Evolutionary conservation across 2,797 vertebrate genomes (phyloP).

Genomic region (Euphonia xanthogaster): DNA sequence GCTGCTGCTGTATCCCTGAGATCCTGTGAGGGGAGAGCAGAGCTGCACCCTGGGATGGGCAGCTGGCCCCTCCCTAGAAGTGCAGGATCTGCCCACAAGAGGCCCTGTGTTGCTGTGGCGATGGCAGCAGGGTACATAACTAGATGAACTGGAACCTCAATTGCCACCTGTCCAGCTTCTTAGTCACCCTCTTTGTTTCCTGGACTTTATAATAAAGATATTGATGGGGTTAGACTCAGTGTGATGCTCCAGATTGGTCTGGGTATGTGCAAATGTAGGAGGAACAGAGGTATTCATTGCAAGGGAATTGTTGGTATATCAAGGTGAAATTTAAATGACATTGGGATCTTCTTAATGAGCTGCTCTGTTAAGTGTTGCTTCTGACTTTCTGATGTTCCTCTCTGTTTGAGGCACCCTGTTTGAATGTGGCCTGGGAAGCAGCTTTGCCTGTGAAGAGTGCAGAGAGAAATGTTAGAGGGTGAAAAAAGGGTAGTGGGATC

Average conservation of each 20-base stretch:
- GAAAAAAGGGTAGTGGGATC: not conserved
- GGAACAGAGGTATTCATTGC: not conserved
- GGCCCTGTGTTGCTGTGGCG: not conserved
- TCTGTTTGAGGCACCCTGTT: not conserved
- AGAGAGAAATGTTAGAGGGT: not conserved
- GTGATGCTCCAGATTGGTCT: not conserved
- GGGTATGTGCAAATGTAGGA: not conserved
- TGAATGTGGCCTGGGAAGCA: not conserved
- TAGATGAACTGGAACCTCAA: not conserved
- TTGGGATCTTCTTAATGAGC: not conserved
- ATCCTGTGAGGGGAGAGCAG: not conserved
- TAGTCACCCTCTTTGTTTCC: not conserved
- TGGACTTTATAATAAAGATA: not conserved
- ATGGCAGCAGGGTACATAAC: not conserved
- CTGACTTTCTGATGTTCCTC: not conserved
- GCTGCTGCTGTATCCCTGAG: not conserved
- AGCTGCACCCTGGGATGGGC: not conserved
- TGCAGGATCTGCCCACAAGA: not conserved
- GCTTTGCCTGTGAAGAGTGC: not conserved
- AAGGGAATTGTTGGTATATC: not conserved
- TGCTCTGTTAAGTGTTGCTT: not conserved
- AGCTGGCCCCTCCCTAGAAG: not conserved
- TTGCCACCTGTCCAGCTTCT: not conserved
- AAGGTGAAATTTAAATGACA: not conserved
- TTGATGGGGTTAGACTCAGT: not conserved